Conservation (phyloP, 1,140 invertebrate species). For the Pectinophora gossypiella region DNA sequence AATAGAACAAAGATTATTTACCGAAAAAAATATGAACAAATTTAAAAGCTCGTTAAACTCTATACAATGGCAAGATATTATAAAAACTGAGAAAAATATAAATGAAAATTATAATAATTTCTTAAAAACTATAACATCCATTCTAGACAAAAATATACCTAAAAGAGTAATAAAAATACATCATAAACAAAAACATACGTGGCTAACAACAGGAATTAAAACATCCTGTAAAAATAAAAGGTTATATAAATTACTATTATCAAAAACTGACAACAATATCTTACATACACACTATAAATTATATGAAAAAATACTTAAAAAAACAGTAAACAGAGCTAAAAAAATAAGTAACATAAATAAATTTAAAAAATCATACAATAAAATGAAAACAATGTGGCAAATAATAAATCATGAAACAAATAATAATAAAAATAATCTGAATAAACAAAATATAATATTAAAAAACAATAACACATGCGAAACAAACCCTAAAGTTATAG, state of each 20-base stretch:
- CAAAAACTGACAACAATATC: neutral
- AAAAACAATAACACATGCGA: neutral
- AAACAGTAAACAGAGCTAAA: neutral
- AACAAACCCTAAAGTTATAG: neutral
- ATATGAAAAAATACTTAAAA: constrained; percentile 1
- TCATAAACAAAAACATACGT: constrained; percentile 3
- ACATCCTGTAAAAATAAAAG: constrained; percentile 6
- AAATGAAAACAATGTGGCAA: constrained; percentile 2
- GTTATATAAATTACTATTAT: neutral
- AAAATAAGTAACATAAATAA: constrained; percentile 1
- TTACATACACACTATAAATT: neutral
- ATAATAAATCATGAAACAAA: neutral
- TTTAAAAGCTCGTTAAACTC: no score
- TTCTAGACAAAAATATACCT: constrained; percentile 6
- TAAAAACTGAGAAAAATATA: constrained; percentile 1
- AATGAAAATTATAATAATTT: constrained; percentile 7
- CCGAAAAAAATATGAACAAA: no score
- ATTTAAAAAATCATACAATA: neutral
- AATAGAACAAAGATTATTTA: no score
- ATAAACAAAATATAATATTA: neutral
- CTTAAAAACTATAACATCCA: neutral
- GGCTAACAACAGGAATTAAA: constrained; percentile 2
- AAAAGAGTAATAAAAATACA: neutral
- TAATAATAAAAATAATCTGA: neutral
- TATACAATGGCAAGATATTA: neutral